These are phyloP conservation scores for Pheucticus melanocephalus DNA, from an alignment of 2,113 vertebrate species.

Conservation along the genomic window DNA sequence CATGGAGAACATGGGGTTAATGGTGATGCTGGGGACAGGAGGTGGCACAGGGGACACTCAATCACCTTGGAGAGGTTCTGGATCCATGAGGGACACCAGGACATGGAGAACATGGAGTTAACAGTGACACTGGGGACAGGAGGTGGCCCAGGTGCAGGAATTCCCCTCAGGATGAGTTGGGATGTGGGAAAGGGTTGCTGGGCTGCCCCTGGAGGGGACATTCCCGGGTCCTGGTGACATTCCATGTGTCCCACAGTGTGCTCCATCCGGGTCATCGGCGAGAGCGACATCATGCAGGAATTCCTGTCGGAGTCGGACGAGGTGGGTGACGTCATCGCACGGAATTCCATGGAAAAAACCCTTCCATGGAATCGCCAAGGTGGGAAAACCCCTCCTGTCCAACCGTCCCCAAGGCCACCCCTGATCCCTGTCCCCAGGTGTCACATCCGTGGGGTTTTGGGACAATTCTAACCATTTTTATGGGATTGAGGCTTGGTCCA, in stretches of 20 bases:
- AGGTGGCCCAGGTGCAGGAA: background rate
- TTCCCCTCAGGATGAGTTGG: background rate
- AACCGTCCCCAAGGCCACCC: rapidly evolving
- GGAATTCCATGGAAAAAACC: background rate
- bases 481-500: too few relatives aligned
- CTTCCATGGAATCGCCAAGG: rapidly evolving
- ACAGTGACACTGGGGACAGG: too few relatives aligned
- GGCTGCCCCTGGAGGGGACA: too few relatives aligned
- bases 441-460: rapidly evolving
- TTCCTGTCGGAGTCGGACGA: constrained; percentile 97
- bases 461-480: background rate
- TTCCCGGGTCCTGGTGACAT: background rate
- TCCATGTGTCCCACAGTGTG: constrained; percentile 77
- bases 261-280: constrained; percentile 92
- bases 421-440: rapidly evolving
- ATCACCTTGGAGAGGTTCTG: too few relatives aligned
- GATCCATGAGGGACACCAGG: too few relatives aligned
- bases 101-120: too few relatives aligned
- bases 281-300: constrained; percentile 98
- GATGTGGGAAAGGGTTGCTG: background rate
- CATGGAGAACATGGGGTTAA: too few relatives aligned
- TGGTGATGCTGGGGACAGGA: too few relatives aligned
- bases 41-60: too few relatives aligned
- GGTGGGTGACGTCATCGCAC: constrained; percentile 55
- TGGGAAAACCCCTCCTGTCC: background rate